Conservation (phyloP, 2,888 invertebrate genomes). For the Drosophila affinis region DNA sequence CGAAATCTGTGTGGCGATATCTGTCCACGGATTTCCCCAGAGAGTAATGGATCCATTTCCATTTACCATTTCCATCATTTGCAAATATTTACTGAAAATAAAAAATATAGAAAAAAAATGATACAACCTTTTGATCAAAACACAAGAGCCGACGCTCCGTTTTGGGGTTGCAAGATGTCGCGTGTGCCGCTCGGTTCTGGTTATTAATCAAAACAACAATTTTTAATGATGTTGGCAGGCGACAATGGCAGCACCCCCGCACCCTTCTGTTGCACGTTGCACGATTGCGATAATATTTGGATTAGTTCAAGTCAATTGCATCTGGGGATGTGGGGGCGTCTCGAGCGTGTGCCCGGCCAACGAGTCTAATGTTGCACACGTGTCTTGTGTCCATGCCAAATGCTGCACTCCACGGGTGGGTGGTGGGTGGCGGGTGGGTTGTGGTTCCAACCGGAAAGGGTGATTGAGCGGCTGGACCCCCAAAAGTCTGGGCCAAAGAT, state of each 20-base stretch:
- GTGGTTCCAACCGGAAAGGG: slow-evolving; percentile 32
- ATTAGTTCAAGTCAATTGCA: slow-evolving; percentile 82
- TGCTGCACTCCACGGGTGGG: slow-evolving; percentile 58
- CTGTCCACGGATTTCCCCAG: slow-evolving; percentile 38
- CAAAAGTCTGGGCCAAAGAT: slow-evolving; percentile 41
- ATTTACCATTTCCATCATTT: slow-evolving; percentile 49
- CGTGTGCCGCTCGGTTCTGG: slow-evolving; percentile 49
- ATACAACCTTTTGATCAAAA: slow-evolving; percentile 47
- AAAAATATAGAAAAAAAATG: slow-evolving; percentile 1
- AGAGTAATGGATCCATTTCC: slow-evolving; percentile 48
- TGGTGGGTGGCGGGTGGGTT: slow-evolving; percentile 25
- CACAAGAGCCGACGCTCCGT: slow-evolving; percentile 29
- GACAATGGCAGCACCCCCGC: slow-evolving; percentile 36
- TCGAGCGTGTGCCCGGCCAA: slow-evolving; percentile 66
- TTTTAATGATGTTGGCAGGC: slow-evolving; percentile 73
- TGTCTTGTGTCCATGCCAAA: slow-evolving; percentile 46
- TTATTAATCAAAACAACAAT: slow-evolving; percentile 75
- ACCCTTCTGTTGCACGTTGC: slow-evolving; percentile 50
- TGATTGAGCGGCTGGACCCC: slow-evolving; percentile 7
- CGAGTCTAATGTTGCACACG: slow-evolving; percentile 80
- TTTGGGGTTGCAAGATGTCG: slow-evolving; percentile 19
- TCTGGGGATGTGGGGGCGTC: slow-evolving; percentile 53
- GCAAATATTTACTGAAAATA: slow-evolving; percentile 61
- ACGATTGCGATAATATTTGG: slow-evolving; percentile 78
- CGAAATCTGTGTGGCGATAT: slow-evolving; percentile 52